Base-by-base conservation (phyloP, 2,113 vertebrate genomes). In the Macrotis lagotis region DNA sequence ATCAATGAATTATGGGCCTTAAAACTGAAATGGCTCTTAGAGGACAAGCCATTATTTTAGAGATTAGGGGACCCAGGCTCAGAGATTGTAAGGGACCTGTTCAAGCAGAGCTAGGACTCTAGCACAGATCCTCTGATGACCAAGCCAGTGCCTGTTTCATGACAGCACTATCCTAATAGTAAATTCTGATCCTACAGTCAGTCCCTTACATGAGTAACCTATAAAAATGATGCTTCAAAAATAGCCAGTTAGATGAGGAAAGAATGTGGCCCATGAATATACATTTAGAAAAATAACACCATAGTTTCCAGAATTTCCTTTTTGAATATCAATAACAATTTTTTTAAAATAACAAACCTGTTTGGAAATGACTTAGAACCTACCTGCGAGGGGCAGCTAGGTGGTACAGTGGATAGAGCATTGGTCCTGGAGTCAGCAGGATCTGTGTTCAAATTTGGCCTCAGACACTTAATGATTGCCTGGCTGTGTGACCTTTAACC, bases 221-320 rank as follows among this genome's bases (percentile, higher is more conserved):
- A 93, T 48, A 53, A 90, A 91, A 52, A 88, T 50, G 14, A 5
- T 74, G 31, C 48, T n/a, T 26, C 5, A 24, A n/a, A 44, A 44
- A 44, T 7, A 44, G 16, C 6, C n/a, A 83, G n/a, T 51, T 28
- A n/a, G 24, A 55, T 48, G 9, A 24, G 12, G 10, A 50, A 88
- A n/a, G 49, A 91, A 24, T 66, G 48, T 66, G 89, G 9, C 51
- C 25, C 74, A 2, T 3, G n/a, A 89, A 59, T 90, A 74, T 52
- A 89, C 50, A 50, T 16, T 37, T 19, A n/a, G 31, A 92, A 89
- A 28, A 26, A 31, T 11, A 66, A 37, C 12, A 28, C 14, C 55
- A 59, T 14, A 5, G 51, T n/a, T 28, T 93, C 47, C 53, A 89
- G 50, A 49, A 59, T 92, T 89, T 94, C 16, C 59, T 94, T 94